A percentile compares a stretch with the other conserved stretches of the same genome.
phyloP scores from a whole-genome alignment of 2,888 invertebrate species.

The Salticus scenicus region DNA sequence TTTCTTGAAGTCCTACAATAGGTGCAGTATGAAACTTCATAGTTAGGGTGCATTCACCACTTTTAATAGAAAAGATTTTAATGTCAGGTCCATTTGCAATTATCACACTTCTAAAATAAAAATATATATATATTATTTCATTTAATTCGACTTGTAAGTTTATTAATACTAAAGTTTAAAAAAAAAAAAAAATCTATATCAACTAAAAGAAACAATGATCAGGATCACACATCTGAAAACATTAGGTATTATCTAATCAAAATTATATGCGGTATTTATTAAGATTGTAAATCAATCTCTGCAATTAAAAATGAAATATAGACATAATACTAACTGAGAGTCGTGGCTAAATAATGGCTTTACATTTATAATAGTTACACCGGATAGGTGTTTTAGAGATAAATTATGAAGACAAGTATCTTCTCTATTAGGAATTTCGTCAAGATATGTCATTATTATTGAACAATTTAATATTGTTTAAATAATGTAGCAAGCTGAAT shows the following conservation, averaged over 20 bases:
- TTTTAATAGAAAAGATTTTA: conserved; percentile 40
- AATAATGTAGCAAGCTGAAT: no score
- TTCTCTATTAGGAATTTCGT: neutral
- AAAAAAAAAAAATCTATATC: neutral
- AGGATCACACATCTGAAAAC: no score
- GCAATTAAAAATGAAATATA: no score
- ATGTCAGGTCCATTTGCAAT: conserved; percentile 51
- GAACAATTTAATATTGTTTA: no score
- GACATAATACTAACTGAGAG: conserved; percentile 46
- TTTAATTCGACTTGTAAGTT: no score
- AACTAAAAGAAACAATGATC: neutral
- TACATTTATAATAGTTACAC: conserved; percentile 32
- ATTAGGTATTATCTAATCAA: no score
- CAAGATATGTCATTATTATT: no score
- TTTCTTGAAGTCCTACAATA: conserved; percentile 34
- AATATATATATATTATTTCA: no score
- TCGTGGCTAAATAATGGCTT: conserved; percentile 49
- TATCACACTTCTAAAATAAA: conserved; percentile 40
- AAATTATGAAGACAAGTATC: neutral
- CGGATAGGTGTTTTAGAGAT: conserved; percentile 33
- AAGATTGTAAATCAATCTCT: no score
- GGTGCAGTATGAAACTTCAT: conserved; percentile 34
- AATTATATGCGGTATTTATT: no score
- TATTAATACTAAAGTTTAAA: no score
- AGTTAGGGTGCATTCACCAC: conserved; percentile 47